Evolutionary conservation across 2,797 vertebrate genomes (phyloP).

Genomic region (Poecilia velifera): DNA sequence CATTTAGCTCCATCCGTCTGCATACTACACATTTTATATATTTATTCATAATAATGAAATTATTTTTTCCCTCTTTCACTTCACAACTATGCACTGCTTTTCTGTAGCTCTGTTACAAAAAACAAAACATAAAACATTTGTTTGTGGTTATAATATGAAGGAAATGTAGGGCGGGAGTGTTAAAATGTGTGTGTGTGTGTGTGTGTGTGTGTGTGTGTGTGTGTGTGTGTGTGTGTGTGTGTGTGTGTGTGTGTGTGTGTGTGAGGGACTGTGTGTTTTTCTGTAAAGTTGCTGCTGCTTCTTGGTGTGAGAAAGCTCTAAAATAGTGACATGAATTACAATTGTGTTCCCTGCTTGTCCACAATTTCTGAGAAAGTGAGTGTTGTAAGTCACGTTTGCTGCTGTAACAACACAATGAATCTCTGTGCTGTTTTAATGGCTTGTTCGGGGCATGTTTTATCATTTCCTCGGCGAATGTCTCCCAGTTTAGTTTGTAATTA

Average conservation of each 20-base stretch:
- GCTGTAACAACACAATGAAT: slow-evolving; percentile 6
- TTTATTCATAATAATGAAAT: not conserved
- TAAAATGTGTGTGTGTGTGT: not conserved
- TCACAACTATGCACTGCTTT: not conserved
- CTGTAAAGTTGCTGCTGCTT: not conserved
- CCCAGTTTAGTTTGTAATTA: slow-evolving; percentile 59
- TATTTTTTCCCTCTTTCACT: not conserved
- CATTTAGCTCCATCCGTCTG: not conserved
- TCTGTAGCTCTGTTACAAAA: not conserved
- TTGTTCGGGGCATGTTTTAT: slow-evolving; percentile 29
- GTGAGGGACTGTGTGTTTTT: not conserved
- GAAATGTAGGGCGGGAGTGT: not conserved
- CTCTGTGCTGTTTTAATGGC: slow-evolving; percentile 22
- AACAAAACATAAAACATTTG: not conserved
- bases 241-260: not conserved
- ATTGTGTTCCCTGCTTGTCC: not conserved
- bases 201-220: not conserved
- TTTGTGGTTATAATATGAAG: not conserved
- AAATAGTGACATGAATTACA: not conserved
- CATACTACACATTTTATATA: not conserved
- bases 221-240: not conserved
- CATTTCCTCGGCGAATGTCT: slow-evolving; percentile 42
- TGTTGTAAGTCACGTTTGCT: slow-evolving; percentile 26
- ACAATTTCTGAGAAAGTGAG: not conserved
- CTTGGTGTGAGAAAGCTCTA: slow-evolving; percentile 6